Conservation (phyloP, 2,113 vertebrate species). For the Pavo muticus region DNA sequence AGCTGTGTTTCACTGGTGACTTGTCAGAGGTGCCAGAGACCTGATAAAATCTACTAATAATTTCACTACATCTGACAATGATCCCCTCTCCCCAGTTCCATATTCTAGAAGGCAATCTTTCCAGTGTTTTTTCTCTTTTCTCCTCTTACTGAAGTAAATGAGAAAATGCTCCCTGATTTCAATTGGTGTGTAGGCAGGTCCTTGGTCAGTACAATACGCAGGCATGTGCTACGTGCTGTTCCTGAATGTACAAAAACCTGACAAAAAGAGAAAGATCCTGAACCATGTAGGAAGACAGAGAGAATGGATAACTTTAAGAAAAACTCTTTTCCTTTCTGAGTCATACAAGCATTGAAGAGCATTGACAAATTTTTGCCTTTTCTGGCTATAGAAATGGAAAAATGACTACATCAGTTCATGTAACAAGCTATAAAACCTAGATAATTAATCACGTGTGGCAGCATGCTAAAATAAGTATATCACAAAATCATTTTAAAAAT, state of each 20-base stretch:
- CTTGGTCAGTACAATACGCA: background rate
- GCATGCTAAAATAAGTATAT: background rate
- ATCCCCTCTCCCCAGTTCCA: background rate
- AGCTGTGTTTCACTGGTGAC: background rate
- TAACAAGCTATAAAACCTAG: background rate
- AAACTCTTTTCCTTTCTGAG: background rate
- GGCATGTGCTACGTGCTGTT: background rate
- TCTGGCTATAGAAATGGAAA: background rate
- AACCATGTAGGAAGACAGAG: background rate
- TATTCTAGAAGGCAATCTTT: constrained; percentile 15
- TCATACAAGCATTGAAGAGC: background rate
- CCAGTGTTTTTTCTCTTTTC: background rate
- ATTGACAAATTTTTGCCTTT: background rate
- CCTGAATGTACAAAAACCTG: background rate
- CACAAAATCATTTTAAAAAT: background rate
- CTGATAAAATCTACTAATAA: background rate
- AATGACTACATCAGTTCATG: background rate
- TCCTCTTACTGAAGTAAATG: background rate
- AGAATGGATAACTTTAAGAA: constrained; percentile 6
- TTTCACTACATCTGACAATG: background rate
- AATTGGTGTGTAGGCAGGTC: background rate
- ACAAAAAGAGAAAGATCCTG: background rate
- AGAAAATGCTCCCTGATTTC: background rate
- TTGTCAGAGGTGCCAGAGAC: background rate
- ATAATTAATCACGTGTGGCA: background rate